Base-by-base conservation (phyloP, 2,797 vertebrate species). In the Schizopygopsis malacanthus region DNA sequence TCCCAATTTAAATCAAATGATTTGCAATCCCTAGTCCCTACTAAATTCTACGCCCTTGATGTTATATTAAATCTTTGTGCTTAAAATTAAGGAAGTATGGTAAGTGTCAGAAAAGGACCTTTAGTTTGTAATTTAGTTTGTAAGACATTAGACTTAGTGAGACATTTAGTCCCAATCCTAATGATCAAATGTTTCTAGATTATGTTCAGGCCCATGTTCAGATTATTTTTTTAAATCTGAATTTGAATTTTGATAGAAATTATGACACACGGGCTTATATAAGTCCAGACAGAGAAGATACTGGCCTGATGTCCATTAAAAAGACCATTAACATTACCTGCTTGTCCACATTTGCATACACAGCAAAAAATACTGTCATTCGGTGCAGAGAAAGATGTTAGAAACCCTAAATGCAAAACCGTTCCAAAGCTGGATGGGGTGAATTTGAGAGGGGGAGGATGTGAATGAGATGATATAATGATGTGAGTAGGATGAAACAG, bases 401-500 rank as follows among this genome's bases (percentile, higher is more conserved):
- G 11, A 65, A 83, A 39, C 12, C 5, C 10, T 8, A 10, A 13
- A 45, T 0, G 2, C 2, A 73, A 37, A 45, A 67, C 25, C 37
- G 33, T 70, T 82, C 50, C 72, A 70, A 56, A 45, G 16, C 54
- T 22, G 41, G 67, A 72, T 59, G 39, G 25, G 37, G 1, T 41
- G 80, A 50, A 61, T 71, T n/a, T 84, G 11, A 78, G 63, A 71
- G 79, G n/a, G 12, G 71, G 67, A 59, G 79, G 63, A 87, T 70
- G 1, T 41, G 80, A 50, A 79, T 61, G 39, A 84, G 47, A 82
- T 65, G 43, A 83, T 43, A 56, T 84, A 50, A 63, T 50, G 43
- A 18, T 65, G 18, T 65, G 72, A 67, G 82, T 76, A 67, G 72
- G 82, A 54, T 67, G 28, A 65, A 63, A 75, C 6, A 89, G 86